These are phyloP conservation scores for Andricus quercusramuli DNA, from an alignment of 2,888 invertebrate species.

Conservation along the genomic window DNA sequence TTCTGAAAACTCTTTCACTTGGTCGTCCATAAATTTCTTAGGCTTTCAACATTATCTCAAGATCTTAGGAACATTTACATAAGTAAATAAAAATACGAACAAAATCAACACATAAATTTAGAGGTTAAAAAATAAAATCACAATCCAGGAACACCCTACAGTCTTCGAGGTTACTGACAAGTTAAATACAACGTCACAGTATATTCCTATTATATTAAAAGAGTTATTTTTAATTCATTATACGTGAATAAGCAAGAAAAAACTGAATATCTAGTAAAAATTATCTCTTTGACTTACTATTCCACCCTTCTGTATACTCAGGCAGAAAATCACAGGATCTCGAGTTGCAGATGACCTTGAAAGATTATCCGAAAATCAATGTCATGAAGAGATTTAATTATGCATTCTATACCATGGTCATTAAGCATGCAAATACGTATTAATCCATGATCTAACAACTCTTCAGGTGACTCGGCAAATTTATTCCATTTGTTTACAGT, in stretches of 20 bases:
- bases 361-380: constrained; percentile 15
- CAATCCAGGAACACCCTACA: no score
- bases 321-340: neutral
- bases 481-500: constrained; percentile 13
- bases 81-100: no score
- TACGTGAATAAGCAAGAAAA: neutral
- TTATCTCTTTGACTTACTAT: neutral
- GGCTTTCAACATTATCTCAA: no score
- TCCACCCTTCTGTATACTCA: neutral
- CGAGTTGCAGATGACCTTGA: neutral
- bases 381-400: constrained; percentile 7
- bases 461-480: neutral
- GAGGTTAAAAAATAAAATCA: no score
- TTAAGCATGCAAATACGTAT: constrained; percentile 10
- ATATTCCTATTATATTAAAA: neutral
- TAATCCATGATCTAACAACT: constrained; percentile 20
- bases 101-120: no score
- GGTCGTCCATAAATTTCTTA: no score
- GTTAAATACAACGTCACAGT: neutral
- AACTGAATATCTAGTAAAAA: neutral
- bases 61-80: no score
- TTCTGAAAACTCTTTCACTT: no score
- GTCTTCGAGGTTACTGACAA: no score
- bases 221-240: neutral
- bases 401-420: neutral